phyloP scores from a whole-genome alignment of 2,888 invertebrate genomes.

The Parochlus steinenii region DNA sequence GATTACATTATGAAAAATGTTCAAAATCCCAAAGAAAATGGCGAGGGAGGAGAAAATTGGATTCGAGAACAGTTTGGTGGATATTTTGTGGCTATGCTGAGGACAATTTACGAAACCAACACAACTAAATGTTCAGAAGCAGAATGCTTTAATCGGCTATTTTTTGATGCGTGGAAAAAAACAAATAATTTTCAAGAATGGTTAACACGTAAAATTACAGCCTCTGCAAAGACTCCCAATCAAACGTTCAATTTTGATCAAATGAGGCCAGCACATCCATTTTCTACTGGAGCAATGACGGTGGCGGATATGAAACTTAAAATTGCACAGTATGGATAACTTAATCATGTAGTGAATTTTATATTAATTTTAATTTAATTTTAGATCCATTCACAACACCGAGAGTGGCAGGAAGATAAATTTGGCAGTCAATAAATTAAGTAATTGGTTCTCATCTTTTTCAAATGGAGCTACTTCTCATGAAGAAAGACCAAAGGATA shows the following conservation, averaged over 20 bases:
- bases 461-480: no score
- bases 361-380: conserved; percentile 17
- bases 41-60: conserved; percentile 93
- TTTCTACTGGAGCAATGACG: conserved; percentile 84
- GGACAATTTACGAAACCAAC: conserved; percentile 63
- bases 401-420: conserved; percentile 87
- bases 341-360: background rate
- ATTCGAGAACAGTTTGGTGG: conserved; percentile 85
- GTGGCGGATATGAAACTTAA: conserved; percentile 87
- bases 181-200: conserved; percentile 83
- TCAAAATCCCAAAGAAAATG: conserved; percentile 46
- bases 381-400: conserved; percentile 83
- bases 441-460: no score
- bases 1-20: conserved; percentile 77
- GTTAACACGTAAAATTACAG: conserved; percentile 47
- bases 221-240: conserved; percentile 51
- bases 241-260: no score
- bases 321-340: conserved; percentile 63
- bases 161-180: conserved; percentile 67
- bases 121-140: conserved; percentile 35
- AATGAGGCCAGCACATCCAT: conserved; percentile 94
- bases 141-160: conserved; percentile 76
- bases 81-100: conserved; percentile 63
- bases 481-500: no score
- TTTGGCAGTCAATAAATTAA: conserved; percentile 81